Percentiles rank a stretch among this genome's conserved stretches.
These are phyloP conservation scores for Pantala flavescens DNA, from an alignment of 1,140 invertebrate genomes.

Conservation along the genomic window DNA sequence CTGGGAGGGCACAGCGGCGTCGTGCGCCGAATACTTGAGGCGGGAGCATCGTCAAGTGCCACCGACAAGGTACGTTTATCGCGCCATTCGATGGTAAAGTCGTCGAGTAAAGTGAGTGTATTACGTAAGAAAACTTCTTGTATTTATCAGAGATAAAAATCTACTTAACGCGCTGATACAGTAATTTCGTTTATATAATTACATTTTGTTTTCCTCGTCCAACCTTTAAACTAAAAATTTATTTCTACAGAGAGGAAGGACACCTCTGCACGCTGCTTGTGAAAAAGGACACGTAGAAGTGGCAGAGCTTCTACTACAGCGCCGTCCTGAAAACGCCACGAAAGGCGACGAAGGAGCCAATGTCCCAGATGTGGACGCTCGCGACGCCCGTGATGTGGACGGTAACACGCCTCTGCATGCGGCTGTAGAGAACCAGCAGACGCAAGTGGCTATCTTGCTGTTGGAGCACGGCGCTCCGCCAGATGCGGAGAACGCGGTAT, in stretches of 20 bases:
- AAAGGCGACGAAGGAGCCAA: constrained; percentile 69
- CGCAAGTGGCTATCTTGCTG: constrained; percentile 57
- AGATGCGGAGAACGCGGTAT: constrained; percentile 45
- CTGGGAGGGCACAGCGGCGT: constrained; percentile 38
- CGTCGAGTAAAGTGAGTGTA: too few species aligned
- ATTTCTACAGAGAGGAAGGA: constrained; percentile 44
- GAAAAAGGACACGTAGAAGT: constrained; percentile 59
- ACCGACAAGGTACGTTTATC: constrained; percentile 39
- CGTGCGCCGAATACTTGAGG: constrained; percentile 48
- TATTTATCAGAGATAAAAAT: too few species aligned
- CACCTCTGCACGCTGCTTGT: constrained; percentile 61
- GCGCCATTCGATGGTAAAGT: too few species aligned
- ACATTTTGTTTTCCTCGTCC: too few species aligned
- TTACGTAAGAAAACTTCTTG: too few species aligned
- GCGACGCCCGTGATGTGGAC: constrained; percentile 53
- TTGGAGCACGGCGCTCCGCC: constrained; percentile 46
- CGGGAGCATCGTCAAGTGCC: constrained; percentile 46
- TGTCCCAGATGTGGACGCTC: constrained; percentile 65
- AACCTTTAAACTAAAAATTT: not conserved
- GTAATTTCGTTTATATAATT: too few species aligned
- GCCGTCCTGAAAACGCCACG: constrained; percentile 30
- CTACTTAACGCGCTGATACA: too few species aligned
- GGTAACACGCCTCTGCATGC: constrained; percentile 71
- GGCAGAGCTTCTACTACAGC: constrained; percentile 46
- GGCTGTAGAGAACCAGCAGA: constrained; percentile 68